A percentile compares a stretch with the other conserved stretches of the same genome.
Conservation (phyloP, 2,888 invertebrate genomes). For the Caenorhabditis sp. region DNA sequence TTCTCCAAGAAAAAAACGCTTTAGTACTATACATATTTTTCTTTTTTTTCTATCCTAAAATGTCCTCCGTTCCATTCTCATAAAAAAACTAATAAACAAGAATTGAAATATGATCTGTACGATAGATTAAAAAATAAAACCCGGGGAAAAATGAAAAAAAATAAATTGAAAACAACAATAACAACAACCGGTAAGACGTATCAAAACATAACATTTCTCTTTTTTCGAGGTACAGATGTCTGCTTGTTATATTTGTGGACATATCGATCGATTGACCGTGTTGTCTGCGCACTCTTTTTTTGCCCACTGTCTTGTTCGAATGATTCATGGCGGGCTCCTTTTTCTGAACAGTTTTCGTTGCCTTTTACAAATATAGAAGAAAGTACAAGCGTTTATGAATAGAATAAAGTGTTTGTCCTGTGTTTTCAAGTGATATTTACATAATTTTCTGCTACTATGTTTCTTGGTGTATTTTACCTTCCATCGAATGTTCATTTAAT, state of each 20-base stretch:
- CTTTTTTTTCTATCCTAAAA: no score
- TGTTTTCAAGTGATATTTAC: neutral
- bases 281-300: neutral
- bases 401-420: neutral
- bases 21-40: no score
- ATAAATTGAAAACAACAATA: neutral
- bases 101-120: no score
- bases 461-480: neutral
- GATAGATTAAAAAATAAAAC: no score
- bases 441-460: neutral
- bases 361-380: neutral
- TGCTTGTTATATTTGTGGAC: neutral
- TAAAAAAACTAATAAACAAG: no score
- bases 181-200: neutral
- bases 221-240: neutral
- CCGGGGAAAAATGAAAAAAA: no score
- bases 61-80: no score
- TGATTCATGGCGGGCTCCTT: neutral
- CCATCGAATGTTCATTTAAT: no score
- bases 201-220: neutral
- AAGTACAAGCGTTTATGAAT: neutral
- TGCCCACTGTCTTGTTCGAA: neutral
- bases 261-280: slow-evolving; percentile 1
- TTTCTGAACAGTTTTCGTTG: neutral
- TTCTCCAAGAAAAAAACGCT: no score